Base-by-base conservation (phyloP, 1,140 invertebrate genomes). In the Sipha flava region DNA sequence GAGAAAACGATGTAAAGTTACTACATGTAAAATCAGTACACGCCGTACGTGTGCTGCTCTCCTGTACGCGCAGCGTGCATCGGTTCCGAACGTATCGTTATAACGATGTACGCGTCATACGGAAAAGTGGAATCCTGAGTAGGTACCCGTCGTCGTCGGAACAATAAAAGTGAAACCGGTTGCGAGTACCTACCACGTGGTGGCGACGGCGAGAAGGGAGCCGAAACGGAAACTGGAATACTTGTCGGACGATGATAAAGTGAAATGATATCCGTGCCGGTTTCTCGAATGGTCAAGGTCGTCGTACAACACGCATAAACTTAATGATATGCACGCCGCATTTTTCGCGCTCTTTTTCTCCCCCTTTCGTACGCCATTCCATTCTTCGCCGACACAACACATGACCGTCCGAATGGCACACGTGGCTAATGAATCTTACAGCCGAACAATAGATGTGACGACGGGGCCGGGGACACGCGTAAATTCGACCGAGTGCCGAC, bases 101-200 rank as follows among this genome's bases (percentile, higher is more conserved):
- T 34, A n/a, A 1, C 37, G 9, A 43, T 3, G 9, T 43, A 43
- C 14, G 14, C 1, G 40, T 43, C 14, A 66, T 12, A 14, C 31
- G 47, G n/a, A 21, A 23, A 23, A n/a, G 21, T 66, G 62, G 62
- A 72, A n/a, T 72, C 68, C 18, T 12, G 68, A 40, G 45, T 23
- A 9, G 49, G n/a, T n/a, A n/a, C n/a, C 21, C 49, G 49, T 16
- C 43, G 40, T 43, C 23, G 68, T 29, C 37, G 66, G 66, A 26
- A 72, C 47, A 72, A 31, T 7, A 72, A 72, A 72, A 72, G 43
- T 26, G 43, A 72, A 72, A 72, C 68, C 68, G 68, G 68, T 72
- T 29, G 47, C 29, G 12, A 43, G 23, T 43, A 68, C 9, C 16
- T 14, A 68, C 6, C 23, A 68, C 43, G 43, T 43, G 40, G 26